Percentiles rank a stretch among this genome's conserved stretches.
Evolutionary conservation across 1,140 invertebrate species (phyloP).

Genomic region (Zophobas atratus): DNA sequence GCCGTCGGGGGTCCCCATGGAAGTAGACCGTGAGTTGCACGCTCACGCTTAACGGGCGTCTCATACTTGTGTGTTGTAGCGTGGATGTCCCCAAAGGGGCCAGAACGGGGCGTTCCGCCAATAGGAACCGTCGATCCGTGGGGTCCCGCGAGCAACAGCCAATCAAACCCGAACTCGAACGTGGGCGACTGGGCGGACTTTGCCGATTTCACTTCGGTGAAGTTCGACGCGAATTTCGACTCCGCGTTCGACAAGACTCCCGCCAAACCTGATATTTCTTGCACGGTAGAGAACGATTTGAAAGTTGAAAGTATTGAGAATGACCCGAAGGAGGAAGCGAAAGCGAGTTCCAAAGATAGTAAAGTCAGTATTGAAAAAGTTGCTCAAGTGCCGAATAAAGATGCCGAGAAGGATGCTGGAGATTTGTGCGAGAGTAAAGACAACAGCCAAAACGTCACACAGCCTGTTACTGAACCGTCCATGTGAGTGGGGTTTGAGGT

Average conservation of each 20-base stretch:
- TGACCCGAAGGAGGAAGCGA: slow-evolving; percentile 22
- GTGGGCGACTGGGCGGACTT: slow-evolving; percentile 63
- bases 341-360: slow-evolving; percentile 1
- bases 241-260: slow-evolving; percentile 43
- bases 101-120: slow-evolving; percentile 8
- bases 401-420: slow-evolving; percentile 14
- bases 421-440: slow-evolving; percentile 23
- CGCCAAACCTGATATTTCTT: not conserved
- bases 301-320: slow-evolving; percentile 41
- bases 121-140: slow-evolving; percentile 58
- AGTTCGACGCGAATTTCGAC: slow-evolving; percentile 55
- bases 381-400: slow-evolving; percentile 51
- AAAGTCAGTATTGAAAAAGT: slow-evolving; percentile 54
- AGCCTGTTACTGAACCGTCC: slow-evolving; percentile 50
- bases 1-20: slow-evolving; percentile 59
- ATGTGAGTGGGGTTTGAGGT: slow-evolving; percentile 45
- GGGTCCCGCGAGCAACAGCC: slow-evolving; percentile 15
- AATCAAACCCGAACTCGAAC: slow-evolving; percentile 42
- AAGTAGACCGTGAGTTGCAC: slow-evolving; percentile 63
- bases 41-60: not conserved
- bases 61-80: slow-evolving; percentile 51
- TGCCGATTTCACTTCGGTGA: slow-evolving; percentile 63
- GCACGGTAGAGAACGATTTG: slow-evolving; percentile 13
- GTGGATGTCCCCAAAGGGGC: slow-evolving; percentile 58
- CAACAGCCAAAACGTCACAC: slow-evolving; percentile 3